A percentile compares a stretch with the other conserved stretches of the same genome.
phyloP scores from a whole-genome alignment of 2,888 invertebrate genomes.

The Diaprepes abbreviatus region DNA sequence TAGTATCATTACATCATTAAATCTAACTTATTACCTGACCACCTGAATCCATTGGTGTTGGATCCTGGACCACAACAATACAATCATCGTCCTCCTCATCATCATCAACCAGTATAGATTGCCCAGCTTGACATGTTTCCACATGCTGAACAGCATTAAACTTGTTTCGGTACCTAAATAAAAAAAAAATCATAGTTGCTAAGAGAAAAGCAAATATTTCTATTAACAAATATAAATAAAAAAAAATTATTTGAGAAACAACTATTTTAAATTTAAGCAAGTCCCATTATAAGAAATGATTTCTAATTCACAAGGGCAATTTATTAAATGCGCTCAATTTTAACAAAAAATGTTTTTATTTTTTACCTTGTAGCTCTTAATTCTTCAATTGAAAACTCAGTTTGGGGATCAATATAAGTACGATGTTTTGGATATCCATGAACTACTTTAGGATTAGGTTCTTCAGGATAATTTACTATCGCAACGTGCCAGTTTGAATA shows the following conservation, averaged over 20 bases:
- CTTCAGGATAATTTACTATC: slow-evolving; percentile 74
- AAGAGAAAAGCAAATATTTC: too few relatives aligned
- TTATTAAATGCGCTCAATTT: too few relatives aligned
- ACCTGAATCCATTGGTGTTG: slow-evolving; percentile 23
- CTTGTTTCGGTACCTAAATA: slow-evolving; percentile 25
- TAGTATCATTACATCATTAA: too few relatives aligned
- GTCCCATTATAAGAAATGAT: too few relatives aligned
- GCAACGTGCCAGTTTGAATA: slow-evolving; percentile 69
- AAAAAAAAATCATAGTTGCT: neutral
- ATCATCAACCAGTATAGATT: slow-evolving; percentile 44
- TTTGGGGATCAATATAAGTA: slow-evolving; percentile 73
- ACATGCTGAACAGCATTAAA: slow-evolving; percentile 23
- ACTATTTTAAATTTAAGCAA: too few relatives aligned
- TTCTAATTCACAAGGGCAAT: too few relatives aligned
- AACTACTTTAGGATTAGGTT: slow-evolving; percentile 71
- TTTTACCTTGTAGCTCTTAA: slow-evolving; percentile 75
- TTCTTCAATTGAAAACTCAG: slow-evolving; percentile 85
- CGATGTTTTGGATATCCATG: slow-evolving; percentile 77
- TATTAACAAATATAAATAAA: too few relatives aligned
- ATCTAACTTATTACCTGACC: too few relatives aligned
- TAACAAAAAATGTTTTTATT: too few relatives aligned
- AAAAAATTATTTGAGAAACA: too few relatives aligned
- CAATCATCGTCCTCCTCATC: slow-evolving; percentile 44
- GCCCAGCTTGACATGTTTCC: slow-evolving; percentile 45
- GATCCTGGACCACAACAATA: slow-evolving; percentile 38